Evolutionary conservation across 2,113 vertebrate genomes (phyloP).

Genomic region (Takifugu flavidus): DNA sequence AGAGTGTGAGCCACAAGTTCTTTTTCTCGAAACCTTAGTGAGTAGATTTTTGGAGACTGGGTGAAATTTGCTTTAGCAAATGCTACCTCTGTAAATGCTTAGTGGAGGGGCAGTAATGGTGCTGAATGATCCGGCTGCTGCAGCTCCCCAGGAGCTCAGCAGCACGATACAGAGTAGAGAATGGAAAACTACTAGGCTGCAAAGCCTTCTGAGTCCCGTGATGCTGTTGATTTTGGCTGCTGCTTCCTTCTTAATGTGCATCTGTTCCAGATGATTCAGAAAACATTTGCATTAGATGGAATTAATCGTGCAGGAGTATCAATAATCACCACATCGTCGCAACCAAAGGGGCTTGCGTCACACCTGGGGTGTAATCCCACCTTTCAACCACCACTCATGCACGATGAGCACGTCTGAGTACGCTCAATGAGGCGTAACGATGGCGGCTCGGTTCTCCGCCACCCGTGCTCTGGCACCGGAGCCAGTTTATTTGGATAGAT

Average conservation of each 20-base stretch:
- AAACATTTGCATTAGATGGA: neutral
- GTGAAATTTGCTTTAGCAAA: neutral
- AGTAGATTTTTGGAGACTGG: neutral
- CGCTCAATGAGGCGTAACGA: constrained; percentile 12
- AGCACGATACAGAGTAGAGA: neutral
- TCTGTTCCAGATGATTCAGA: neutral
- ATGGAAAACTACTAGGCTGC: neutral
- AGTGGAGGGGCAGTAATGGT: too few relatives aligned
- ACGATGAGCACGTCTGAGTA: constrained; percentile 6
- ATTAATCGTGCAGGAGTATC: constrained; percentile 16
- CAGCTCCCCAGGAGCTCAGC: too few relatives aligned
- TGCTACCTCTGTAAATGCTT: too few relatives aligned
- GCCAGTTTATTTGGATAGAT: neutral
- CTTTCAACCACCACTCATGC: neutral
- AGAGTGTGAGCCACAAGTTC: constrained; percentile 27
- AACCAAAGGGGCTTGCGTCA: neutral
- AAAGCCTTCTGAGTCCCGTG: neutral
- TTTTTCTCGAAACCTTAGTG: neutral
- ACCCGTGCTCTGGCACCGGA: constrained; percentile 1
- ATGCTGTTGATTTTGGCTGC: too few relatives aligned
- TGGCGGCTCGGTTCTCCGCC: constrained; percentile 8
- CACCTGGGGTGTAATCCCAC: neutral
- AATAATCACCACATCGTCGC: neutral
- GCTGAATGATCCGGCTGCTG: too few relatives aligned
- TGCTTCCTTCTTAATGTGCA: neutral